phyloP scores from a whole-genome alignment of 2,888 invertebrate species.

The Eupithecia subumbrata region DNA sequence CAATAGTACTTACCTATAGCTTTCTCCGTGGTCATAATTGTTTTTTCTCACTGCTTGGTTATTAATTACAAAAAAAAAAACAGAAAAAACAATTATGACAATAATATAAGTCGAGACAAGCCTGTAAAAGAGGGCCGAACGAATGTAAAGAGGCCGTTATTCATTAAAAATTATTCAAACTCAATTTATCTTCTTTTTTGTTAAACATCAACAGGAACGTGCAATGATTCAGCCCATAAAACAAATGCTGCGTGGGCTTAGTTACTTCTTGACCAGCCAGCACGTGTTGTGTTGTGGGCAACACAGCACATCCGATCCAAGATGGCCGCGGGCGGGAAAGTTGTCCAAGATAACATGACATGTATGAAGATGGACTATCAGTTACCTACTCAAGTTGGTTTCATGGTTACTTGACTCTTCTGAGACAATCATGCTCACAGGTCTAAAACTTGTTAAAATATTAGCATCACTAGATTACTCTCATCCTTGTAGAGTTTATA shows the following conservation, averaged over 20 bases:
- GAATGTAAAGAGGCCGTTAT: background rate
- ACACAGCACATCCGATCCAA: background rate
- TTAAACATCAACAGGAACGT: background rate
- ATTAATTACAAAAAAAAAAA: too few relatives aligned
- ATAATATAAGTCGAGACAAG: background rate
- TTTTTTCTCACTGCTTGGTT: too few relatives aligned
- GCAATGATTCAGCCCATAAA: slow-evolving; percentile 1
- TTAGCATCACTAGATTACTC: too few relatives aligned
- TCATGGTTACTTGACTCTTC: too few relatives aligned
- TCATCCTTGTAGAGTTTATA: too few relatives aligned
- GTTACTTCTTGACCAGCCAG: background rate
- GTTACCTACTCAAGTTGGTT: too few relatives aligned
- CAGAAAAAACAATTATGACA: background rate
- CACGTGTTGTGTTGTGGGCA: background rate
- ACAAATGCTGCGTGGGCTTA: slow-evolving; percentile 4
- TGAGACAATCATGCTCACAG: too few relatives aligned
- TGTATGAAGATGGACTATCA: too few relatives aligned
- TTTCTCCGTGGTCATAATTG: too few relatives aligned
- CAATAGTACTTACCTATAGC: too few relatives aligned
- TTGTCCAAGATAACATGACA: background rate
- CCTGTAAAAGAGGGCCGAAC: too few relatives aligned
- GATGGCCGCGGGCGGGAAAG: slow-evolving; percentile 3
- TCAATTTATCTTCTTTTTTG: background rate
- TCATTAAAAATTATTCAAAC: background rate
- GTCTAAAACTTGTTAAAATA: too few relatives aligned